Conservation (phyloP, 1,140 invertebrate genomes). For the Homalodisca vitripennis region DNA sequence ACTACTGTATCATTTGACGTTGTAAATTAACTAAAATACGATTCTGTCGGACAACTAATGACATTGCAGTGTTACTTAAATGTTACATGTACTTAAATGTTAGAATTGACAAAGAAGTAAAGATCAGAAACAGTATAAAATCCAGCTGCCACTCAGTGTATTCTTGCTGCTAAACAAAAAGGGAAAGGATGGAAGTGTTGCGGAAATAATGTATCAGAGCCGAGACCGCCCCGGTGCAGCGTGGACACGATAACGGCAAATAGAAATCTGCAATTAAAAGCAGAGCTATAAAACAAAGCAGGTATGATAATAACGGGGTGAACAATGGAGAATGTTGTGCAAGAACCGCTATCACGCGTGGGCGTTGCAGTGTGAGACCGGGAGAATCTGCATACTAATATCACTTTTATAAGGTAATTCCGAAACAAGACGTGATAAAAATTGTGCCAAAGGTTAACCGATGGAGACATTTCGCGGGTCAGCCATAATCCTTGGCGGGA, state of each 20-base stretch:
- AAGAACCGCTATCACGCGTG: constrained; percentile 1
- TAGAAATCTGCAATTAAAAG: constrained; percentile 25
- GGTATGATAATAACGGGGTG: constrained; percentile 21
- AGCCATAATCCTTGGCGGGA: no score
- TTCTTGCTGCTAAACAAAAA: no score
- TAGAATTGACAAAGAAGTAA: no score
- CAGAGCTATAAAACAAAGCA: constrained; percentile 19
- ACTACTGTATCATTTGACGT: no score
- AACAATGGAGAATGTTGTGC: background rate
- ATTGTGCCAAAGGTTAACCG: constrained; percentile 23
- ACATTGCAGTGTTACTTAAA: no score
- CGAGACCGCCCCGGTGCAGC: background rate
- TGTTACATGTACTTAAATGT: no score
- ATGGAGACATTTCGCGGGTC: constrained; percentile 2
- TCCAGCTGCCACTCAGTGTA: no score
- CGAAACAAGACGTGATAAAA: constrained; percentile 24
- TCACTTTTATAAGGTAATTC: constrained; percentile 22
- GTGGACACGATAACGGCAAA: constrained; percentile 13
- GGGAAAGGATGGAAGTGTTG: no score
- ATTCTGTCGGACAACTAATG: no score
- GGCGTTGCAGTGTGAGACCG: background rate
- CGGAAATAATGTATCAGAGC: constrained; percentile 7
- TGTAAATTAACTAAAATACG: no score
- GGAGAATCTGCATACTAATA: constrained; percentile 10
- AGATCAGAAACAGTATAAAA: no score